Percentiles rank a stretch among this genome's conserved stretches.
Evolutionary conservation across 2,113 vertebrate species (phyloP).

Genomic region (Paradisaea rubra): DNA sequence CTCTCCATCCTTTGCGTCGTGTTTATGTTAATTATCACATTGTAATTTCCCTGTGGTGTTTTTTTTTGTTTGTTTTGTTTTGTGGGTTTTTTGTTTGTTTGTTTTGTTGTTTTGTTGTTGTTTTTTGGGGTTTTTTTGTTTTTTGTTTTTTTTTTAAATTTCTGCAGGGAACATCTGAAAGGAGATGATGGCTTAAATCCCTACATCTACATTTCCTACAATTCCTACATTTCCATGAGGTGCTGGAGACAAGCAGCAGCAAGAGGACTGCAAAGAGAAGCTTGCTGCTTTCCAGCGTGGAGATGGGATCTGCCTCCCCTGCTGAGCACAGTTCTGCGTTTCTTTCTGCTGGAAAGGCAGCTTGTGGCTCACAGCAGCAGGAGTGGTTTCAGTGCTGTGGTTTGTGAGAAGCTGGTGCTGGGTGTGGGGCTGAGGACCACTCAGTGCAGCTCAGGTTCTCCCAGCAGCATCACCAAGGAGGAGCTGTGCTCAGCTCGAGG

Average conservation of each 20-base stretch:
- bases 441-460: neutral
- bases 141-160: neutral
- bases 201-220: neutral
- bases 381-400: neutral
- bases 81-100: too few species aligned
- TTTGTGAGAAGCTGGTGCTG: neutral
- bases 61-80: too few species aligned
- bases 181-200: neutral
- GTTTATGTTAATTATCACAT: neutral
- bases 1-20: neutral
- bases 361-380: neutral
- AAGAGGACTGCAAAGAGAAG: neutral
- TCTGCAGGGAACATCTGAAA: neutral
- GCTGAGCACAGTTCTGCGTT: neutral
- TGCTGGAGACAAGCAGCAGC: neutral
- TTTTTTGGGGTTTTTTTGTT: too few species aligned
- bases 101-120: too few species aligned
- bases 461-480: neutral
- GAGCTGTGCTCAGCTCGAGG: neutral
- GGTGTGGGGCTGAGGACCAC: neutral
- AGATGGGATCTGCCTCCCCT: neutral
- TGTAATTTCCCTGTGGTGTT: neutral
- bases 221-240: neutral
- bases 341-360: neutral
- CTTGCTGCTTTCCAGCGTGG: fast-evolving